Conservation (phyloP, 2,797 vertebrate genomes). For the Oreortyx pictus region DNA sequence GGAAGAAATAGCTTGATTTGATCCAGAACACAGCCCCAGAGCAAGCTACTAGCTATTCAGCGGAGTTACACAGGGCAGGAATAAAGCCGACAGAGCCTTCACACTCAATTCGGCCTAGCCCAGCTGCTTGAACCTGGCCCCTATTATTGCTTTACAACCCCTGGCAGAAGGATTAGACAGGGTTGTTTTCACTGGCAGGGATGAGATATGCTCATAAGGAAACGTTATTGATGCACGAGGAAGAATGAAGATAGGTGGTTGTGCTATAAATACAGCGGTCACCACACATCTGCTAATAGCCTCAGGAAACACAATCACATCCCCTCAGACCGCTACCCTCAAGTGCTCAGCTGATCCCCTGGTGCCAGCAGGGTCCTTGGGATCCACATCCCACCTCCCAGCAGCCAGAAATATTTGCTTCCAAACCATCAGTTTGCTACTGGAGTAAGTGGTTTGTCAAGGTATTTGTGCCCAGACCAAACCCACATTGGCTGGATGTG, state of each 20-base stretch:
- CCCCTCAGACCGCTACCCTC: background rate
- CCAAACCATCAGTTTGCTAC: background rate
- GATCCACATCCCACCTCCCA: background rate
- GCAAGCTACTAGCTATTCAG: background rate
- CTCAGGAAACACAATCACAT: background rate
- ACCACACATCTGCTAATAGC: background rate
- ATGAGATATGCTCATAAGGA: background rate
- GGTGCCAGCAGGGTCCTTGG: background rate
- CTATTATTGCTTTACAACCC: background rate
- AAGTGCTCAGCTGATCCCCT: background rate
- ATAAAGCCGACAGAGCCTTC: background rate
- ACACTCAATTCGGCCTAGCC: background rate
- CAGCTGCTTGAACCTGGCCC: background rate
- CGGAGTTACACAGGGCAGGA: background rate
- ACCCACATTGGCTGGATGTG: background rate
- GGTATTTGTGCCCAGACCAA: background rate
- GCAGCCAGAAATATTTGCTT: background rate
- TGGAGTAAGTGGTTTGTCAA: background rate
- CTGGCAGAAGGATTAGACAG: constrained; percentile 19
- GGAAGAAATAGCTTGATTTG: background rate
- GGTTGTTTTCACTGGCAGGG: constrained; percentile 28
- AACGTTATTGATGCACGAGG: fast-evolving
- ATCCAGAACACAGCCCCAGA: background rate
- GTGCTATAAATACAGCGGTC: background rate
- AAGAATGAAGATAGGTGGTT: background rate